Percentiles rank a stretch among this genome's conserved stretches.
These are phyloP conservation scores for Cyphomyrmex costatus DNA, from an alignment of 1,140 invertebrate species.

Conservation along the genomic window DNA sequence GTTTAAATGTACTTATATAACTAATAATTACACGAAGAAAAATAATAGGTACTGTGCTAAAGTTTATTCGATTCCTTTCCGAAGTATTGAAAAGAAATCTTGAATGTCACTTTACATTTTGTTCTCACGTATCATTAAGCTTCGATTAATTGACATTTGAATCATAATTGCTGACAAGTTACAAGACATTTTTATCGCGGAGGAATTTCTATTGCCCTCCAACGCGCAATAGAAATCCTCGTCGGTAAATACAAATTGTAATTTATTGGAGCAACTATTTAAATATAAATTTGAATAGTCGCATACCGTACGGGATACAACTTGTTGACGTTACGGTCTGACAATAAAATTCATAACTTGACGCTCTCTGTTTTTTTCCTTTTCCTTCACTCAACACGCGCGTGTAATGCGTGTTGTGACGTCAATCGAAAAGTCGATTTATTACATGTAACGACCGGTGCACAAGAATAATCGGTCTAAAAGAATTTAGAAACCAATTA, in stretches of 20 bases:
- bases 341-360: conserved; percentile 29
- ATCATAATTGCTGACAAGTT: background rate
- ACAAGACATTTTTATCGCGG: background rate
- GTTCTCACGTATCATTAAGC: background rate
- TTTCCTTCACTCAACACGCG: background rate
- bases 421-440: conserved; percentile 33
- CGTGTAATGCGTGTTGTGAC: background rate
- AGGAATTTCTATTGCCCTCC: background rate
- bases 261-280: background rate
- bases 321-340: conserved; percentile 14
- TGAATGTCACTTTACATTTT: background rate
- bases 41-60: background rate
- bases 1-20: background rate
- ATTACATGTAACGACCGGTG: background rate
- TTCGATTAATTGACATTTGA: background rate
- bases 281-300: conserved; percentile 5
- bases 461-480: background rate
- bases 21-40: background rate
- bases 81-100: background rate
- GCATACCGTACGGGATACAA: background rate
- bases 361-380: conserved; percentile 12
- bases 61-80: background rate
- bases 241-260: background rate
- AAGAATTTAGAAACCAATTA: background rate
- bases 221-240: background rate